phyloP scores from a whole-genome alignment of 2,113 vertebrate genomes.

The Stegastes partitus region DNA sequence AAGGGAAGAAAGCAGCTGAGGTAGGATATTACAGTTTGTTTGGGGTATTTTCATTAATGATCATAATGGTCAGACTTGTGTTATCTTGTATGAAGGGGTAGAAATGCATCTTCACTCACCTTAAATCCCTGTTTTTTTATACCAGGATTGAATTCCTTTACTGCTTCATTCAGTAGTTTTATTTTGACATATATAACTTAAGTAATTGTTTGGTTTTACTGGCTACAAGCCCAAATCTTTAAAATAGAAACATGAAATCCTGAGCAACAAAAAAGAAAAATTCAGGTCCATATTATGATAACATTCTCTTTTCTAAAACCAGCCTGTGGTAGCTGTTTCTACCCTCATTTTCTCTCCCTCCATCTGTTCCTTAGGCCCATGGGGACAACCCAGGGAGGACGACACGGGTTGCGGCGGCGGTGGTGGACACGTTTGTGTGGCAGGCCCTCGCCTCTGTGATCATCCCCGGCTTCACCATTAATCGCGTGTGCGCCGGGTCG shows the following conservation, averaged over 20 bases:
- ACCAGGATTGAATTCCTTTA: neutral
- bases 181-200: neutral
- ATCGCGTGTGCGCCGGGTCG: constrained; percentile 92
- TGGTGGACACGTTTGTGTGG: constrained; percentile 97
- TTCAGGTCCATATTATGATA: neutral
- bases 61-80: neutral
- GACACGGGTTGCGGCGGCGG: constrained; percentile 83
- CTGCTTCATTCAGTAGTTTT: neutral
- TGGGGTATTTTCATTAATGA: neutral
- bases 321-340: neutral
- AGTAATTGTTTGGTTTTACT: no score
- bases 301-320: neutral
- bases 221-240: no score
- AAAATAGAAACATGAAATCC: neutral
- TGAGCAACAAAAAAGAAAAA: neutral
- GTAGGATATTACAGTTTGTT: constrained; percentile 81
- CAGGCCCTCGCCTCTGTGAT: constrained; percentile 95
- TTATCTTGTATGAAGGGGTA: neutral
- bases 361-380: constrained; percentile 77
- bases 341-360: neutral
- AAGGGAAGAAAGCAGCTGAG: constrained; percentile 90
- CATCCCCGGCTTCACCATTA: constrained; percentile 96
- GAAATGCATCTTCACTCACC: no score
- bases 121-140: neutral
- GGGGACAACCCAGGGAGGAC: constrained; percentile 80